These are phyloP conservation scores for Apamea epomidion DNA, from an alignment of 2,888 invertebrate genomes.

Conservation along the genomic window DNA sequence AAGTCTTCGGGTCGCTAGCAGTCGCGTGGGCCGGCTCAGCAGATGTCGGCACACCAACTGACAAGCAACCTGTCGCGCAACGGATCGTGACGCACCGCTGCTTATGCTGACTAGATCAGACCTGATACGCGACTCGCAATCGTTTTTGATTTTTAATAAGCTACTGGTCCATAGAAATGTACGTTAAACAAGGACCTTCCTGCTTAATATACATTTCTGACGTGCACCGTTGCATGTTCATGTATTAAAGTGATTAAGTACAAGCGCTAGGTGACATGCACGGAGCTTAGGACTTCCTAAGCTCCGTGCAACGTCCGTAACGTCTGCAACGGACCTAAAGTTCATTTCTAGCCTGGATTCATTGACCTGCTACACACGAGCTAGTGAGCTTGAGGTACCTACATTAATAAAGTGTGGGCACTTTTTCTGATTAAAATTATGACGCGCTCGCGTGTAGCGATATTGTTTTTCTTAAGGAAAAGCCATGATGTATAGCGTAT, in stretches of 20 bases:
- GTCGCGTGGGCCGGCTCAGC: conserved; percentile 79
- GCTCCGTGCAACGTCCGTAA: too few species aligned
- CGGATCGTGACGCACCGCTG: conserved; percentile 87
- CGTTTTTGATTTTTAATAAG: conserved; percentile 84
- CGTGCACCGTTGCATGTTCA: conserved; percentile 37
- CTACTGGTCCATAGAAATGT: conserved; percentile 55
- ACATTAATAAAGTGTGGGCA: conserved; percentile 73
- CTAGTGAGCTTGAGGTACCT: conserved; percentile 70
- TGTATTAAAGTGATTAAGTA: conserved; percentile 43
- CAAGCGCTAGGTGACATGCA: conserved; percentile 43
- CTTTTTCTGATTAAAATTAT: conserved; percentile 84
- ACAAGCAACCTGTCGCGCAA: conserved; percentile 89
- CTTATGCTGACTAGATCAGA: conserved; percentile 81
- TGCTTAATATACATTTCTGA: conserved; percentile 43
- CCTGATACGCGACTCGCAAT: conserved; percentile 81
- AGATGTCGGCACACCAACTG: conserved; percentile 87
- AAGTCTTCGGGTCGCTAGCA: conserved; percentile 77
- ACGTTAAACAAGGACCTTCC: conserved; percentile 40
- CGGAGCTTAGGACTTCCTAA: conserved; percentile 43
- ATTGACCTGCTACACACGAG: conserved; percentile 75
- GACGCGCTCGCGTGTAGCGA: conserved; percentile 85
- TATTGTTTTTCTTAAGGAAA: conserved; percentile 80
- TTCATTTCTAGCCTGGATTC: conserved; percentile 73
- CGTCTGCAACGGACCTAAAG: conserved; percentile 71
- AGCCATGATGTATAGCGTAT: conserved; percentile 71